phyloP scores from a whole-genome alignment of 2,888 invertebrate genomes.

The Agonopterix heracliana region DNA sequence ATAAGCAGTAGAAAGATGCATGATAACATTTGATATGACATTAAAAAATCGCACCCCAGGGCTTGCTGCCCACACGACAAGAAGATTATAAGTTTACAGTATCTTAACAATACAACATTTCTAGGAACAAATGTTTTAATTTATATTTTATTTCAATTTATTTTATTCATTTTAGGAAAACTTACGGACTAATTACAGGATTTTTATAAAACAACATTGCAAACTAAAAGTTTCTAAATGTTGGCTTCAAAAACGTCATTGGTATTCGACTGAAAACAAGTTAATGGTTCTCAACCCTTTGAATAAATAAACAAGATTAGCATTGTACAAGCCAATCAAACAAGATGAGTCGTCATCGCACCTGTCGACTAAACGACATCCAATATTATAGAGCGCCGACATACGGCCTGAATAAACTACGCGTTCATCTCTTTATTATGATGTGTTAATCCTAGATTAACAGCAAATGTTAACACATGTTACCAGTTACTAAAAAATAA shows the following conservation, averaged over 20 bases:
- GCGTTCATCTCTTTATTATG: slow-evolving; percentile 75
- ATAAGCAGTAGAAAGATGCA: too few species aligned
- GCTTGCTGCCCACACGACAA: too few species aligned
- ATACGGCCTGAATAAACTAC: slow-evolving; percentile 70
- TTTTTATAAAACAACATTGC: too few species aligned
- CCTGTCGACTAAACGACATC: slow-evolving; percentile 64
- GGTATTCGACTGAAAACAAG: neutral
- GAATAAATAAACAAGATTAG: slow-evolving; percentile 9
- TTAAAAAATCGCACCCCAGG: too few species aligned
- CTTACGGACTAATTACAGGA: too few species aligned
- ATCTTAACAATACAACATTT: too few species aligned
- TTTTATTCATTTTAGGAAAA: too few species aligned
- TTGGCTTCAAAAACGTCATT: neutral
- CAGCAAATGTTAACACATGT: slow-evolving; percentile 77
- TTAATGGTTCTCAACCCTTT: slow-evolving; percentile 11
- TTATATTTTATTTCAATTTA: too few species aligned
- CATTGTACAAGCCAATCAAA: slow-evolving; percentile 33
- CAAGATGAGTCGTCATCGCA: slow-evolving; percentile 57
- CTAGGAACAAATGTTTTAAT: too few species aligned
- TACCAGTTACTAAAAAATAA: slow-evolving; percentile 68
- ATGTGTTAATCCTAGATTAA: slow-evolving; percentile 75
- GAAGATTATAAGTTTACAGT: too few species aligned
- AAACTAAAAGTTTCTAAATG: too few species aligned
- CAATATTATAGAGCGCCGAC: slow-evolving; percentile 45
- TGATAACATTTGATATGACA: too few species aligned